phyloP scores from a whole-genome alignment of 2,113 vertebrate genomes.

The Podarcis cretensis region DNA sequence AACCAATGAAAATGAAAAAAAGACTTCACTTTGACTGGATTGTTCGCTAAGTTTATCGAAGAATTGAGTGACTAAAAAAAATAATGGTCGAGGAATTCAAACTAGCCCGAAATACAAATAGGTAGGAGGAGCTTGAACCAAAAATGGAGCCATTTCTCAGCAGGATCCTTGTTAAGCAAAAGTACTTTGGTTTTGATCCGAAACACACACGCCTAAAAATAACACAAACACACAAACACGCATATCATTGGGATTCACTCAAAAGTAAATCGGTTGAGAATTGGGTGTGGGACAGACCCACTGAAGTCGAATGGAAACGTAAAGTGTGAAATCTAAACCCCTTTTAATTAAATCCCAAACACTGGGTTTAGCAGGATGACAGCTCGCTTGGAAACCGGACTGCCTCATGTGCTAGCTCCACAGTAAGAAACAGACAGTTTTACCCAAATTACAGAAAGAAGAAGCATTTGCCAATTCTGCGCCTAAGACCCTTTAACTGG shows the following conservation, averaged over 20 bases:
- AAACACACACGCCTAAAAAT: neutral
- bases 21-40: neutral
- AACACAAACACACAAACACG: too few relatives aligned
- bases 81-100: neutral
- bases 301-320: neutral
- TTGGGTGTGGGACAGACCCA: neutral
- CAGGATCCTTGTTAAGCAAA: neutral
- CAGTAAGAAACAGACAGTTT: too few relatives aligned
- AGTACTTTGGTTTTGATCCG: neutral
- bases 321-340: neutral
- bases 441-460: neutral
- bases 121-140: neutral
- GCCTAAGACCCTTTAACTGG: neutral
- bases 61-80: neutral
- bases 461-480: neutral
- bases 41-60: neutral
- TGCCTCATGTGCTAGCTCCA: too few relatives aligned
- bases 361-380: neutral
- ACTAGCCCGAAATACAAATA: neutral
- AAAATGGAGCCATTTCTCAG: neutral
- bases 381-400: neutral
- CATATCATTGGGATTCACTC: neutral
- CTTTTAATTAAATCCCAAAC: too few relatives aligned
- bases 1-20: neutral
- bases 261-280: neutral